Evolutionary conservation across 1,140 invertebrate species (phyloP).

Genomic region (Brachionus asplanchnoidis): DNA sequence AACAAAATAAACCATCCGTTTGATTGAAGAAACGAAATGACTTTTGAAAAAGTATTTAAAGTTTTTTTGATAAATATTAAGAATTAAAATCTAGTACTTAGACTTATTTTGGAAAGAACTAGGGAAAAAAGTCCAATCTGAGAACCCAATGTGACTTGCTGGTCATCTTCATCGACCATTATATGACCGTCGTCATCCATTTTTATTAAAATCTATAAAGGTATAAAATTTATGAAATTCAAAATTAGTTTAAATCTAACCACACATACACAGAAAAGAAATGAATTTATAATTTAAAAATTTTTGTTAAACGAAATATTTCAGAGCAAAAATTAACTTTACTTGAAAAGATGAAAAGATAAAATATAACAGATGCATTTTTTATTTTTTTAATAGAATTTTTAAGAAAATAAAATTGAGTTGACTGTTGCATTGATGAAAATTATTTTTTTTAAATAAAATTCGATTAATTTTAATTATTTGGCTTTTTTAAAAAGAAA

Average conservation of each 20-base stretch:
- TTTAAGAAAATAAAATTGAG: background rate
- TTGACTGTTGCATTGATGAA: background rate
- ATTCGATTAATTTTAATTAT: too few species aligned
- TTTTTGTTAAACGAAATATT: background rate
- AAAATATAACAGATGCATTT: background rate
- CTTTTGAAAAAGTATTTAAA: background rate
- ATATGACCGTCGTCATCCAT: slow-evolving; percentile 27
- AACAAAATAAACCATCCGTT: slow-evolving; percentile 33
- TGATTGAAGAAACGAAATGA: slow-evolving; percentile 12
- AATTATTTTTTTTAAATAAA: background rate
- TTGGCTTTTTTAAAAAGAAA: too few species aligned
- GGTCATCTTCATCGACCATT: background rate
- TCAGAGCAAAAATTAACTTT: background rate
- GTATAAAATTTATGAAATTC: background rate
- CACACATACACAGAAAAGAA: background rate
- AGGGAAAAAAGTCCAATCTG: background rate
- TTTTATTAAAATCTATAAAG: background rate
- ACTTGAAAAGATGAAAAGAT: background rate
- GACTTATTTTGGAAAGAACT: background rate
- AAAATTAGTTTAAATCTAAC: background rate
- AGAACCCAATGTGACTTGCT: background rate
- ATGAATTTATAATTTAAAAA: background rate
- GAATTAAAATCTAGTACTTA: background rate
- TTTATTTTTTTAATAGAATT: background rate
- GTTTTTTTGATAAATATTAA: background rate